Percentiles rank a stretch among this genome's conserved stretches.
These are phyloP conservation scores for Capitulum mitella DNA, from an alignment of 2,888 invertebrate species.

Conservation along the genomic window DNA sequence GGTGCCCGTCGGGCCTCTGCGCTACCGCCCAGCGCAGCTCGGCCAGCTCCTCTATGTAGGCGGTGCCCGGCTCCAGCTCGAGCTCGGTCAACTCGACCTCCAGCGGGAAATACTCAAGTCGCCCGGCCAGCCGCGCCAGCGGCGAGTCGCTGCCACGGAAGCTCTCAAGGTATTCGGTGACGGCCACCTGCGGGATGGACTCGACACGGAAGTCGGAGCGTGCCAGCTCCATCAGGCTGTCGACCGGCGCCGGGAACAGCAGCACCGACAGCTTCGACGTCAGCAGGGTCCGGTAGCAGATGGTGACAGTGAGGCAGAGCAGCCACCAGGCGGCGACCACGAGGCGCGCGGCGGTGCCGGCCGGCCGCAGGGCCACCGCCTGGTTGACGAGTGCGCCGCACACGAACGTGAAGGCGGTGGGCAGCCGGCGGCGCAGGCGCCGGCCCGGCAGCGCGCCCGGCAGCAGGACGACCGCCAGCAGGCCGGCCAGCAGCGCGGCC, in stretches of 20 bases:
- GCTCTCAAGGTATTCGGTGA: constrained; percentile 51
- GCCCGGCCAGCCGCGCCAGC: constrained; percentile 28
- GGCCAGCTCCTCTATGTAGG: constrained; percentile 27
- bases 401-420: background rate
- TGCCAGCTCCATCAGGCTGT: constrained; percentile 34
- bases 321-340: constrained; percentile 51
- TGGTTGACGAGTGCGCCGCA: background rate
- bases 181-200: constrained; percentile 41
- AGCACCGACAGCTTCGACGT: constrained; percentile 64
- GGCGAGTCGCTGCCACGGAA: constrained; percentile 37
- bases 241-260: constrained; percentile 49
- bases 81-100: constrained; percentile 27
- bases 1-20: background rate
- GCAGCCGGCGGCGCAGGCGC: background rate
- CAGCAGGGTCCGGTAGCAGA: constrained; percentile 58
- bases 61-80: constrained; percentile 30
- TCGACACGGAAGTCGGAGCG: constrained; percentile 37
- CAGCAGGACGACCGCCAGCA: constrained; percentile 38
- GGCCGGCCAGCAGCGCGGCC: constrained; percentile 40
- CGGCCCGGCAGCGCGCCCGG: constrained; percentile 42
- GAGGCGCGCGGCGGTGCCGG: constrained; percentile 29
- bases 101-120: constrained; percentile 32
- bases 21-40: background rate
- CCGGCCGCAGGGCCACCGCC: background rate
- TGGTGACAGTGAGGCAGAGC: constrained; percentile 33